phyloP scores from a whole-genome alignment of 2,113 vertebrate genomes.

The Canis aureus region DNA sequence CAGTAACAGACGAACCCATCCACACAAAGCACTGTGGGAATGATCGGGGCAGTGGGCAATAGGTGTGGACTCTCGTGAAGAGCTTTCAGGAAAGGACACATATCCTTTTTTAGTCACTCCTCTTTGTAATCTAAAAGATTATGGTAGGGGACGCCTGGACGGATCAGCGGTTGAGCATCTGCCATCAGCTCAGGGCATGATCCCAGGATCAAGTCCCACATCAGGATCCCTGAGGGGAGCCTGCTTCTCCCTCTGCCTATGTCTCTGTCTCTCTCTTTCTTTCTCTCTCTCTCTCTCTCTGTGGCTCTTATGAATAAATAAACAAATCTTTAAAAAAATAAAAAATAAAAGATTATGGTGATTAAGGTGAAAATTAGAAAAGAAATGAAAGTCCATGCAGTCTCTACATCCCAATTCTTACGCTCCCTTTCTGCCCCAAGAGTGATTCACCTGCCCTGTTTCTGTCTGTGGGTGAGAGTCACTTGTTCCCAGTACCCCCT shows the following conservation, averaged over 20 bases:
- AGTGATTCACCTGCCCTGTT: background rate
- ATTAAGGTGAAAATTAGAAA: background rate
- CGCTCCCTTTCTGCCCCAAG: background rate
- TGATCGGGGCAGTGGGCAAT: background rate
- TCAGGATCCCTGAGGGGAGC: too few relatives aligned
- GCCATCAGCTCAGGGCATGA: too few relatives aligned
- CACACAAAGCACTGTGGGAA: background rate
- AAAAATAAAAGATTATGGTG: too few relatives aligned
- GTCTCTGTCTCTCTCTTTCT: too few relatives aligned
- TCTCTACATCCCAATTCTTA: background rate
- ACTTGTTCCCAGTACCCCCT: background rate
- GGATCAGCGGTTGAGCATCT: too few relatives aligned
- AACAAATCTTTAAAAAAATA: too few relatives aligned
- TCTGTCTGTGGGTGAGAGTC: fast-evolving
- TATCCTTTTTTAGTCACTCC: background rate
- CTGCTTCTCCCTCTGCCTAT: too few relatives aligned
- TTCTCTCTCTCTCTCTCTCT: too few relatives aligned
- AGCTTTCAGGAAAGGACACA: background rate
- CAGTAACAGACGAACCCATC: background rate
- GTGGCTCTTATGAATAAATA: too few relatives aligned
- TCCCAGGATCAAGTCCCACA: too few relatives aligned
- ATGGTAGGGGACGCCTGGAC: too few relatives aligned
- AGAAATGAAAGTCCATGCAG: background rate
- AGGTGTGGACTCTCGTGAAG: background rate
- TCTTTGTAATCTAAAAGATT: too few relatives aligned